Conservation (phyloP, 2,888 invertebrate genomes). For the Trichacis sp. region DNA sequence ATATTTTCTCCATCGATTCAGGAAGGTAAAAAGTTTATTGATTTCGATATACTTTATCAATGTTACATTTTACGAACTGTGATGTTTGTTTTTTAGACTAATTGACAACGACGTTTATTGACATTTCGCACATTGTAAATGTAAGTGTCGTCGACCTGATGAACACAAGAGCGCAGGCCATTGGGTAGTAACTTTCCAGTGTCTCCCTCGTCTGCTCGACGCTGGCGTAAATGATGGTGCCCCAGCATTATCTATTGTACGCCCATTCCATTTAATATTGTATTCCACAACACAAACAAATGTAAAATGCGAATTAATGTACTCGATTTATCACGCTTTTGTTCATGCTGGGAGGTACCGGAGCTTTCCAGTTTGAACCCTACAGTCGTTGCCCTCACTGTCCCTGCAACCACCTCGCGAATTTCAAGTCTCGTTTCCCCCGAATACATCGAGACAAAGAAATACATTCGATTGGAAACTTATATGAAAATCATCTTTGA, state of each 20-base stretch:
- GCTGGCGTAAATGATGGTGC: constrained; percentile 63
- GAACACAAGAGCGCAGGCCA: constrained; percentile 32
- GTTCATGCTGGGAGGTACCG: constrained; percentile 57
- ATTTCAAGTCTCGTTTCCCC: constrained; percentile 45
- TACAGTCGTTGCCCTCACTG: constrained; percentile 37
- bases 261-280: constrained; percentile 68
- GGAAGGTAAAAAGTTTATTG: too few species aligned
- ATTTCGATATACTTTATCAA: too few species aligned
- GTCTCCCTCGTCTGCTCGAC: constrained; percentile 36
- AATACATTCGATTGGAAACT: constrained; percentile 10
- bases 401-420: constrained; percentile 50
- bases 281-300: constrained; percentile 68
- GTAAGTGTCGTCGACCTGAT: neutral
- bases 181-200: constrained; percentile 15
- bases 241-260: constrained; percentile 67
- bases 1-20: too few species aligned
- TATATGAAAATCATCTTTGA: constrained; percentile 4
- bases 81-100: too few species aligned
- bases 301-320: constrained; percentile 69
- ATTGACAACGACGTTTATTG: neutral
- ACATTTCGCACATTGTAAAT: neutral
- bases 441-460: constrained; percentile 19
- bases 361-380: constrained; percentile 35
- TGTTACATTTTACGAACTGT: too few species aligned
- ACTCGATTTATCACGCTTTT: constrained; percentile 69